These are phyloP conservation scores for Ectemnius lituratus DNA, from an alignment of 2,888 invertebrate species.

Conservation along the genomic window DNA sequence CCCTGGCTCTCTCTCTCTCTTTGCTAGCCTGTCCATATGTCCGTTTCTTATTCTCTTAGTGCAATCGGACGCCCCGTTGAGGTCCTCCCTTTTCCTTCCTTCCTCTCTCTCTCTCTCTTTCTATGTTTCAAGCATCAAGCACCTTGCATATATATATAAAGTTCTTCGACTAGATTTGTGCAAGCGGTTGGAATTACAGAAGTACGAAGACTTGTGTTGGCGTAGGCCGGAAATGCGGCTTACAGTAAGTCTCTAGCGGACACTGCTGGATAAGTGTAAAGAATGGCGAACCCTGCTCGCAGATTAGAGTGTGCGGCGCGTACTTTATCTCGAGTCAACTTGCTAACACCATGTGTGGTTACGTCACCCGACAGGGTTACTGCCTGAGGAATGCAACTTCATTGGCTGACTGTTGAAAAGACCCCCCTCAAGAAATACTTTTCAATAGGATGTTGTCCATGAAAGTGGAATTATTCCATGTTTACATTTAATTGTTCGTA, in stretches of 20 bases:
- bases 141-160: background rate
- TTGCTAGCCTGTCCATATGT: too few relatives aligned
- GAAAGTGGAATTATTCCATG: background rate
- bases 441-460: background rate
- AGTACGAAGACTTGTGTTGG: too few relatives aligned
- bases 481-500: background rate
- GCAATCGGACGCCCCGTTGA: too few relatives aligned
- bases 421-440: background rate
- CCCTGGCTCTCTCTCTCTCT: too few relatives aligned
- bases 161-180: background rate
- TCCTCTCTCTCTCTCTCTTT: too few relatives aligned
- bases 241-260: too few relatives aligned
- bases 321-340: conserved; percentile 32
- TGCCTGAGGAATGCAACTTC: conserved; percentile 37
- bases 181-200: too few relatives aligned
- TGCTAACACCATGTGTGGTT: conserved; percentile 33
- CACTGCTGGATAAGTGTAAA: background rate
- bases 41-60: too few relatives aligned
- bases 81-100: too few relatives aligned
- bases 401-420: conserved; percentile 16
- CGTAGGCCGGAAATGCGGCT: too few relatives aligned
- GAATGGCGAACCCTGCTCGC: background rate
- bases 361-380: conserved; percentile 39
- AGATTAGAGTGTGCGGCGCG: background rate
- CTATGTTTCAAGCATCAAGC: too few relatives aligned